Evolutionary conservation across 37 sponge, comb jelly and placozoan species (phyloP).

Genomic region (Aphrocallistes beatrix): DNA sequence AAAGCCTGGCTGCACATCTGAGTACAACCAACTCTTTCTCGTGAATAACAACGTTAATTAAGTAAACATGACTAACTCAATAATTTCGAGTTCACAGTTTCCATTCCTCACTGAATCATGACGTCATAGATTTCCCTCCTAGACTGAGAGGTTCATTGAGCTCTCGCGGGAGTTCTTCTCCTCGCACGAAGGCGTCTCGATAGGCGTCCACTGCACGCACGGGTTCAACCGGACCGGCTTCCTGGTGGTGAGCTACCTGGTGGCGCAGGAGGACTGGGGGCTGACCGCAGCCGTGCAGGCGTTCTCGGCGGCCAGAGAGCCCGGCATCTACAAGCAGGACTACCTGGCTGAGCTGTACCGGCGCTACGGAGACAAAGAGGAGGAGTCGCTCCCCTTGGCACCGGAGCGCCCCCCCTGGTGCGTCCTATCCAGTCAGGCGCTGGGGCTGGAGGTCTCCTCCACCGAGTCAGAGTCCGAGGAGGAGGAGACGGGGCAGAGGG

Average conservation of each 20-base stretch:
- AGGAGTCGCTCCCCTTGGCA: constrained; percentile 16
- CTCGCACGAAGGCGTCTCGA: not conserved
- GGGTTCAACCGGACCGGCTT: constrained; percentile 98
- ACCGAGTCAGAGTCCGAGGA: too few species aligned
- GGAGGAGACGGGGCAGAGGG: too few species aligned
- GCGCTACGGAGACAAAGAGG: constrained; percentile 41
- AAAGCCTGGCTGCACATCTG: too few species aligned
- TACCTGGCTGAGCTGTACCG: constrained; percentile 49
- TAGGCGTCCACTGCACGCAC: constrained; percentile 96
- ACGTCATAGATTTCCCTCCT: too few species aligned
- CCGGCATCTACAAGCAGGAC: constrained; percentile 70
- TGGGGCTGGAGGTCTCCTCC: not conserved
- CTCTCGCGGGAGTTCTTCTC: not conserved
- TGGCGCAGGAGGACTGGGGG: constrained; percentile 76
- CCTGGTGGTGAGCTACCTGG: constrained; percentile 61
- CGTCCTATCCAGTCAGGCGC: not conserved
- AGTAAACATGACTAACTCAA: too few species aligned
- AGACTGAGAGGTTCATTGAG: not conserved
- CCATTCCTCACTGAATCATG: too few species aligned
- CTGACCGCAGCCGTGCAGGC: constrained; percentile 21
- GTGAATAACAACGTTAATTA: too few species aligned
- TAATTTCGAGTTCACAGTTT: too few species aligned
- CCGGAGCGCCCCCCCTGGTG: constrained; percentile 71
- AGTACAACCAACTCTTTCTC: too few species aligned
- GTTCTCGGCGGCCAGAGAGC: constrained; percentile 45